Conservation (phyloP, 2,888 invertebrate genomes). For the Cosmorhoe ocellata region DNA sequence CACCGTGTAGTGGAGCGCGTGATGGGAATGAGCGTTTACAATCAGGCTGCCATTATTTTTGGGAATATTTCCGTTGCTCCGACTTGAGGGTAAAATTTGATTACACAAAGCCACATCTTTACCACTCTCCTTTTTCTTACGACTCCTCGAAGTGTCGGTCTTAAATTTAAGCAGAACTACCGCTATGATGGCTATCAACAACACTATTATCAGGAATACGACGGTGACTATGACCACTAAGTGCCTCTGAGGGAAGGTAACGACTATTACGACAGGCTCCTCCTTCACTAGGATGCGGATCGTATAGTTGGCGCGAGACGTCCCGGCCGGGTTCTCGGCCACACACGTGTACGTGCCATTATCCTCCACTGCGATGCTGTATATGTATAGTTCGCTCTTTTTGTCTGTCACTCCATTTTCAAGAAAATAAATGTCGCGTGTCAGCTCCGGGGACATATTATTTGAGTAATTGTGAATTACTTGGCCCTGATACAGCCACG, state of each 20-base stretch:
- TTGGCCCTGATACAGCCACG: conserved; percentile 93
- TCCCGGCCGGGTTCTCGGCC: conserved; percentile 93
- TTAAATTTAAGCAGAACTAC: conserved; percentile 83
- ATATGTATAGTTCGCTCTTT: conserved; percentile 90
- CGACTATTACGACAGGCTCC: conserved; percentile 86
- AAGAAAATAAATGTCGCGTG: conserved; percentile 86
- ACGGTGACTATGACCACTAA: conserved; percentile 86
- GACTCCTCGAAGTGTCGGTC: conserved; percentile 67
- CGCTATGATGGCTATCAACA: conserved; percentile 85
- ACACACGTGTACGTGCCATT: conserved; percentile 94
- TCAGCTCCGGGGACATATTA: conserved; percentile 85
- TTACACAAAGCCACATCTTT: conserved; percentile 84
- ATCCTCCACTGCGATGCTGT: conserved; percentile 89
- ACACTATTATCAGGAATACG: conserved; percentile 84
- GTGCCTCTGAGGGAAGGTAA: conserved; percentile 87
- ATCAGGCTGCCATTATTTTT: conserved; percentile 82
- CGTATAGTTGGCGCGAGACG: conserved; percentile 90
- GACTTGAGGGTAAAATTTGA: conserved; percentile 74
- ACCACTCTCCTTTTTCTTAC: conserved; percentile 82
- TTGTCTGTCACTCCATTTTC: conserved; percentile 89
- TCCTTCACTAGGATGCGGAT: conserved; percentile 88
- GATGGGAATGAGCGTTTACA: conserved; percentile 82
- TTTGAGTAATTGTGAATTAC: conserved; percentile 89
- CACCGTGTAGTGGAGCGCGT: conserved; percentile 78
- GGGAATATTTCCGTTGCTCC: conserved; percentile 75